A percentile compares a stretch with the other conserved stretches of the same genome.
Evolutionary conservation across 2,797 vertebrate genomes (phyloP).

Genomic region (Etheostoma perlongum): DNA sequence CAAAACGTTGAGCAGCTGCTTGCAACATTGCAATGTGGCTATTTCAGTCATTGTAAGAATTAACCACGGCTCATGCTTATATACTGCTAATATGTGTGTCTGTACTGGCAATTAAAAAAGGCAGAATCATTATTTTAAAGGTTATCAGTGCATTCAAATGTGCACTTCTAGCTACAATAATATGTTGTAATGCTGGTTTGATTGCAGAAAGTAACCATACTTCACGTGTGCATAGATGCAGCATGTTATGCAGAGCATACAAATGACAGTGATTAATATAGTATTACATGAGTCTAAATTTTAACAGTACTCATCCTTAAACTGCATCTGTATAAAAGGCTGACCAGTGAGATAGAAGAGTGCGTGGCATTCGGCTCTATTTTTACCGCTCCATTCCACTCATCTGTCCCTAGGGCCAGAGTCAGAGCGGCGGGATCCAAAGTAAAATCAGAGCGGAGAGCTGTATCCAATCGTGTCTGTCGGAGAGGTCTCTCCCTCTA

Average conservation of each 20-base stretch:
- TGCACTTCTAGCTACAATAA: constrained; percentile 13
- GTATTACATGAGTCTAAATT: constrained; percentile 42
- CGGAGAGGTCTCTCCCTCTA: constrained; percentile 73
- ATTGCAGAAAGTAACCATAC: constrained; percentile 18
- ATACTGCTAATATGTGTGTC: background rate
- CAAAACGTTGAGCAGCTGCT: constrained; percentile 43
- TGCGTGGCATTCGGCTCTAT: constrained; percentile 67
- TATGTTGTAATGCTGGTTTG: constrained; percentile 30
- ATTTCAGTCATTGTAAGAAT: constrained; percentile 45
- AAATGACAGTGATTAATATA: constrained; percentile 45
- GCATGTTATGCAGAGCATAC: constrained; percentile 28
- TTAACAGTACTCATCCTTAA: constrained; percentile 40
- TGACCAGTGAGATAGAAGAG: constrained; percentile 68
- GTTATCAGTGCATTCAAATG: constrained; percentile 19
- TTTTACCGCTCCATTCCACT: constrained; percentile 62
- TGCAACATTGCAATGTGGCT: constrained; percentile 28
- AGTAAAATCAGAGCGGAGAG: constrained; percentile 79
- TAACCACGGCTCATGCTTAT: constrained; percentile 21
- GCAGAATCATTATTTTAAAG: constrained; percentile 18
- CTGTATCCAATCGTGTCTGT: constrained; percentile 80
- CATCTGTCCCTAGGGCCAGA: constrained; percentile 74
- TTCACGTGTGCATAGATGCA: constrained; percentile 5
- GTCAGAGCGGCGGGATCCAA: constrained; percentile 77
- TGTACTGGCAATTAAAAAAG: background rate
- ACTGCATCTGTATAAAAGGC: constrained; percentile 66